A percentile compares a stretch with the other conserved stretches of the same genome.
Evolutionary conservation across 1,140 invertebrate species (phyloP).

Genomic region (Anadara kagoshimensis): DNA sequence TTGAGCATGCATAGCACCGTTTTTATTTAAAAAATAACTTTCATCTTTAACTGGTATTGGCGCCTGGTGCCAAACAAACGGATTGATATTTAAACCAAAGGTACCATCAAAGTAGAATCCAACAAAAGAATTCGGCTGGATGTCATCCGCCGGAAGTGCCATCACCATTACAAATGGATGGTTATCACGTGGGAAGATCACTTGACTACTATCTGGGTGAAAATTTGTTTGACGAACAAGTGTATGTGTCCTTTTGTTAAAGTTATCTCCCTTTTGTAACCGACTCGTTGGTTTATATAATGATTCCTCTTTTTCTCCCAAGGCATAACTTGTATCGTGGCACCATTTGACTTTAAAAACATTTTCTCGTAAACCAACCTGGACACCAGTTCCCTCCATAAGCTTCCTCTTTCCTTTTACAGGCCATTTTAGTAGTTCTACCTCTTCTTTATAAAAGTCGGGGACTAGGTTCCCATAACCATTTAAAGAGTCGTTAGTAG

Average conservation of each 20-base stretch:
- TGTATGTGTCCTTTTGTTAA: conserved; percentile 14
- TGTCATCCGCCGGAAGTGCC: conserved; percentile 40
- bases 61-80: conserved; percentile 43
- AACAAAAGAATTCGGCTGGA: conserved; percentile 30
- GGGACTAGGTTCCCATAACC: conserved; percentile 40
- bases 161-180: conserved; percentile 37
- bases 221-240: conserved; percentile 20
- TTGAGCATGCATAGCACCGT: conserved; percentile 39
- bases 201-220: conserved; percentile 25
- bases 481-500: conserved; percentile 29
- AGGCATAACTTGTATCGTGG: conserved; percentile 11
- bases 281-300: conserved; percentile 14
- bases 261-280: neutral
- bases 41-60: conserved; percentile 37
- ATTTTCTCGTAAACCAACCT: conserved; percentile 1
- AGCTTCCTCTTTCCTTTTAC: conserved; percentile 19
- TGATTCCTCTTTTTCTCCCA: conserved; percentile 6
- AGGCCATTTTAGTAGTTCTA: conserved; percentile 36
- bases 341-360: conserved; percentile 25
- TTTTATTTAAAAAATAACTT: conserved; percentile 33
- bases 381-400: conserved; percentile 2
- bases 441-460: conserved; percentile 30
- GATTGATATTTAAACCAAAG: conserved; percentile 40
- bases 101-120: conserved; percentile 47
- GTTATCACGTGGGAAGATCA: conserved; percentile 37